Evolutionary conservation across 2,113 vertebrate genomes (phyloP), one percentile per base, ranked within the genome.

Genomic region (Eulemur macaco): DNA sequence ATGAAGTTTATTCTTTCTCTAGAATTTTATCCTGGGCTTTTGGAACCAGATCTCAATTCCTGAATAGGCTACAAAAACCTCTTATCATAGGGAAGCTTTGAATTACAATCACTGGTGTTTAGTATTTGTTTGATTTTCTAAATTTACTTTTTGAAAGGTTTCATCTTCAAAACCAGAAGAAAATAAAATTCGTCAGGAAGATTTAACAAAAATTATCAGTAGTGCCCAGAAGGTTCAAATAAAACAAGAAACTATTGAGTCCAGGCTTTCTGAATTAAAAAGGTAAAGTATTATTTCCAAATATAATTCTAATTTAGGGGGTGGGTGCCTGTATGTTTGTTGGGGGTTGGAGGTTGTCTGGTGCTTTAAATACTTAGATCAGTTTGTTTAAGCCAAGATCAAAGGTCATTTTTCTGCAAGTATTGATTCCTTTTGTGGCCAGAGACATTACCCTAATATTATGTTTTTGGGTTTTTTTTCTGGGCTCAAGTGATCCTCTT

Each of bases 131-230:
- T 96, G 25, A 63, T 97, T 92, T 86, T 83, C 71, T 56, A 56
- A 96, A 97, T 86, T 87, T 34, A 63, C 86, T 27, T 98, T 97
- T 96, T 89, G 91, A 68, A 97, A 99, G 99, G 99, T 99, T 98
- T 99, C 99, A 63, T 99, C 99, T 95, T 97, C 99, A 0, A 99
- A 99, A 95, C 99, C 99, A 58, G 99, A 99, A 98, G 99, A 99
- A 97, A 99, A 96, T 94, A 99, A 99, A 98, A 99, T 99, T 89
- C 98, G 99, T 92, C 99, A 99, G 96, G 99, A 99, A 80, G 99
- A 99, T 98, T 98, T 99, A 96, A 99, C 99, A 58, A 99, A 99
- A 98, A 99, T 99, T 97, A 98, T 99, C 93, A 99, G 98, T 9
- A 99, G 97, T 96, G 99, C 99, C 95, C 99, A 99, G 89, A 99